A percentile compares a stretch with the other conserved stretches of the same genome.
Evolutionary conservation across 2,888 invertebrate species (phyloP).

Genomic region (Philonicus albiceps): DNA sequence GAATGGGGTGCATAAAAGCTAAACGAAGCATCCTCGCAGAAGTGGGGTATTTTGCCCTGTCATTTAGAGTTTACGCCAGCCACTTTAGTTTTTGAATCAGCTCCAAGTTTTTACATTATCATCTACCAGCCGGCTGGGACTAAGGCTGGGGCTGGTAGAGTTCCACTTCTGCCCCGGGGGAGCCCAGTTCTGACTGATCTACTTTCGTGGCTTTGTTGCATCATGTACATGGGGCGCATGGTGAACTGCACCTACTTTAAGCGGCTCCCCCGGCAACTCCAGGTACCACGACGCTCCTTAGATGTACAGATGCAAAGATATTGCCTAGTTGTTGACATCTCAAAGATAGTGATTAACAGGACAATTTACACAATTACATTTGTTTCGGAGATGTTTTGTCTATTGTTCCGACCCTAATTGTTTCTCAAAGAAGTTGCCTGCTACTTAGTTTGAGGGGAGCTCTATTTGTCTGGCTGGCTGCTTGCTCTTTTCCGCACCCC

Average conservation of each 20-base stretch:
- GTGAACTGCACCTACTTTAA: not conserved
- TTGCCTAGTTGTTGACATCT: not conserved
- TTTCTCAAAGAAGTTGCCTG: not conserved
- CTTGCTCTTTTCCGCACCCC: not conserved
- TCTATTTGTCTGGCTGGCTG: not conserved
- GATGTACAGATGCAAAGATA: not conserved
- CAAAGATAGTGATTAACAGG: not conserved
- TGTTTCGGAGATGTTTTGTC: not conserved
- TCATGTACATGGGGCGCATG: not conserved
- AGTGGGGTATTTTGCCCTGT: conserved; percentile 5
- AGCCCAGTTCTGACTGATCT: not conserved
- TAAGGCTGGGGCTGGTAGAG: not conserved
- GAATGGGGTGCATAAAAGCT: conserved; percentile 13
- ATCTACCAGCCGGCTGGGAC: not conserved
- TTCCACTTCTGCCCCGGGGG: not conserved
- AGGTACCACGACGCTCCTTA: not conserved
- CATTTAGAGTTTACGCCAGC: conserved; percentile 30
- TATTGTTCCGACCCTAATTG: not conserved
- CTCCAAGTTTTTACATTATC: conserved; percentile 25
- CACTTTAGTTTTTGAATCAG: conserved; percentile 35
- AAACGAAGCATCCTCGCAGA: conserved; percentile 18
- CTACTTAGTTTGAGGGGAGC: not conserved
- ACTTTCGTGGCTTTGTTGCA: not conserved
- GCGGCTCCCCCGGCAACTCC: not conserved
- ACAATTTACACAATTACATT: not conserved